phyloP scores from a whole-genome alignment of 2,797 vertebrate species.

The Miichthys miiuy region DNA sequence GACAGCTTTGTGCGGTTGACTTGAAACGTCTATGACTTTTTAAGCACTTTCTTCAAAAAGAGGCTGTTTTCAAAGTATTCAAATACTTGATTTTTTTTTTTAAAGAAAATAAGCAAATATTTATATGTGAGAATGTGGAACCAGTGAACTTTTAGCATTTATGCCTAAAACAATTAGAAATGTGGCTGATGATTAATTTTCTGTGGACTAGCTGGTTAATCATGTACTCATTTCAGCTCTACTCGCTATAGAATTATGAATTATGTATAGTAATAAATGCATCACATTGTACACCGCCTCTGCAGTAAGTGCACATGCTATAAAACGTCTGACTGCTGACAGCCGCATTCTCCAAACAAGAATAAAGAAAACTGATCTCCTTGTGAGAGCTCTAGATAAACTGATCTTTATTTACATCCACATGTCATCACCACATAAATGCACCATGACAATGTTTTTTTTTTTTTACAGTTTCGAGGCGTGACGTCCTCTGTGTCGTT shows the following conservation, averaged over 20 bases:
- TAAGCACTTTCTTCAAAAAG: no score
- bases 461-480: neutral
- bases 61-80: no score
- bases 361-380: neutral
- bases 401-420: neutral
- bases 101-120: neutral
- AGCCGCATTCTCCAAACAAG: neutral
- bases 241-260: neutral
- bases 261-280: neutral
- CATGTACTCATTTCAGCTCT: neutral
- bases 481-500: conserved; percentile 26
- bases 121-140: neutral
- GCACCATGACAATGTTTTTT: neutral
- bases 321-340: neutral
- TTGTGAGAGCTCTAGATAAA: conserved; percentile 21
- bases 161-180: neutral
- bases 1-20: no score
- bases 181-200: neutral
- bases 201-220: neutral
- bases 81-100: no score
- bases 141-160: neutral
- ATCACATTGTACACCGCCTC: neutral
- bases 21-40: no score
- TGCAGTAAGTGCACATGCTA: neutral
- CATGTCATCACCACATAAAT: conserved; percentile 23